A percentile compares a stretch with the other conserved stretches of the same genome.
Evolutionary conservation across 2,888 invertebrate species (phyloP).

Genomic region (Linhomoeus sp.): DNA sequence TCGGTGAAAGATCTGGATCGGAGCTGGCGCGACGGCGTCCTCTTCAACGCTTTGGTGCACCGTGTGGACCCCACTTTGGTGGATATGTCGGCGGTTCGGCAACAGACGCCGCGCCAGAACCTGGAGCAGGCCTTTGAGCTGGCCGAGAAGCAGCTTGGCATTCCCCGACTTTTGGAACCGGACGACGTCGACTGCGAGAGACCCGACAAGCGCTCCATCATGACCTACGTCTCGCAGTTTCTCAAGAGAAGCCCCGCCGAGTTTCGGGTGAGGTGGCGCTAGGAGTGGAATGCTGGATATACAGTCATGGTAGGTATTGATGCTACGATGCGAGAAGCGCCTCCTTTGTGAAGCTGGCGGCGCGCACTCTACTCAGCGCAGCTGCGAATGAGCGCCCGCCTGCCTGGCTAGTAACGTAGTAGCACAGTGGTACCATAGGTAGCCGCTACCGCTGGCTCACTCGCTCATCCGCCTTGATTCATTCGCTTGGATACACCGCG

Average conservation of each 20-base stretch:
- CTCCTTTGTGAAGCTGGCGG: no score
- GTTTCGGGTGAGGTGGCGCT: no score
- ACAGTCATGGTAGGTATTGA: no score
- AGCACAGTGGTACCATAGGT: no score
- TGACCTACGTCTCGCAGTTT: conserved; percentile 27
- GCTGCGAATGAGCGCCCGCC: no score
- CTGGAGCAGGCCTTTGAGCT: conserved; percentile 21
- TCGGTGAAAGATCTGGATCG: conserved; percentile 22
- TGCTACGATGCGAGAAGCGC: no score
- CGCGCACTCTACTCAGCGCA: no score
- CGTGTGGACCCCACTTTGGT: conserved; percentile 10
- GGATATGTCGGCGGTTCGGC: conserved; percentile 16
- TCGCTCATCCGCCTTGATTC: no score
- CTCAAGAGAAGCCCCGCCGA: conserved; percentile 7
- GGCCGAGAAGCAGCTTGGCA: conserved; percentile 20
- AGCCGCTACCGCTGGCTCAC: no score
- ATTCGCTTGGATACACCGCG: no score
- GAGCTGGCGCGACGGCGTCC: conserved; percentile 23
- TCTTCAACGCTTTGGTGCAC: conserved; percentile 23
- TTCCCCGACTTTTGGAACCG: conserved; percentile 17
- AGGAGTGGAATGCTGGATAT: no score
- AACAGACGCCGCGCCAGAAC: conserved; percentile 16
- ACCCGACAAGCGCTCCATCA: conserved; percentile 24
- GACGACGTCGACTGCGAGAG: conserved; percentile 22
- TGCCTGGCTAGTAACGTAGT: no score